Evolutionary conservation across 2,113 vertebrate genomes (phyloP).

Genomic region (Crypturellus undulatus): DNA sequence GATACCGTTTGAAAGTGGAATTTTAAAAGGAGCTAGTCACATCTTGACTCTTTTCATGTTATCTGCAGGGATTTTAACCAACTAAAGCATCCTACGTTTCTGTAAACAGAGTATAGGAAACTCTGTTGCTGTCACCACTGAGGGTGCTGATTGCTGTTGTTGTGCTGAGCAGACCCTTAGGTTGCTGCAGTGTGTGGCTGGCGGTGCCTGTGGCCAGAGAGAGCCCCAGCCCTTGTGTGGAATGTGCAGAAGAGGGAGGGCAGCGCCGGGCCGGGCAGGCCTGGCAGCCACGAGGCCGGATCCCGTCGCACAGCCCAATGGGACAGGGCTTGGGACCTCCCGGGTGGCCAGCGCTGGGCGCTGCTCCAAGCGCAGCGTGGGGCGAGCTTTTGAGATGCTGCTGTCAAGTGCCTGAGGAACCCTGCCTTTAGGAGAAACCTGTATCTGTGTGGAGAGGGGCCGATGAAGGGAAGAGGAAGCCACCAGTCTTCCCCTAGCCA

Average conservation of each 20-base stretch:
- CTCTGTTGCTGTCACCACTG: background rate
- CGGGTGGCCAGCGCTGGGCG: background rate
- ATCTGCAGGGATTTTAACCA: background rate
- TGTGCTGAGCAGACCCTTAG: background rate
- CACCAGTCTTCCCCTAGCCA: background rate
- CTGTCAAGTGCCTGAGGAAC: background rate
- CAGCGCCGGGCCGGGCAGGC: background rate
- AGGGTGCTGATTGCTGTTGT: accelerated
- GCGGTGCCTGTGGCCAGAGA: background rate
- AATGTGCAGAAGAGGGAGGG: background rate
- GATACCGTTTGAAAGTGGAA: background rate
- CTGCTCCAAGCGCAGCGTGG: background rate
- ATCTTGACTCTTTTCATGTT: background rate
- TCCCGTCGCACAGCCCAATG: background rate
- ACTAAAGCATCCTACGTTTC: background rate
- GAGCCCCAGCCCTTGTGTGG: background rate
- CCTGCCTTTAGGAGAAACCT: background rate
- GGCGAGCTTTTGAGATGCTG: background rate
- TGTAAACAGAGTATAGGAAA: background rate
- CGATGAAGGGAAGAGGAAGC: background rate
- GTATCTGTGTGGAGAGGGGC: background rate
- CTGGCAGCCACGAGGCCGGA: background rate
- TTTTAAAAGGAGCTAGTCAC: background rate
- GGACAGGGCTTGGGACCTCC: background rate
- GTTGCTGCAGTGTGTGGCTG: background rate